phyloP scores from a whole-genome alignment of 2,888 invertebrate species.

The Eristalinus sepulchralis region DNA sequence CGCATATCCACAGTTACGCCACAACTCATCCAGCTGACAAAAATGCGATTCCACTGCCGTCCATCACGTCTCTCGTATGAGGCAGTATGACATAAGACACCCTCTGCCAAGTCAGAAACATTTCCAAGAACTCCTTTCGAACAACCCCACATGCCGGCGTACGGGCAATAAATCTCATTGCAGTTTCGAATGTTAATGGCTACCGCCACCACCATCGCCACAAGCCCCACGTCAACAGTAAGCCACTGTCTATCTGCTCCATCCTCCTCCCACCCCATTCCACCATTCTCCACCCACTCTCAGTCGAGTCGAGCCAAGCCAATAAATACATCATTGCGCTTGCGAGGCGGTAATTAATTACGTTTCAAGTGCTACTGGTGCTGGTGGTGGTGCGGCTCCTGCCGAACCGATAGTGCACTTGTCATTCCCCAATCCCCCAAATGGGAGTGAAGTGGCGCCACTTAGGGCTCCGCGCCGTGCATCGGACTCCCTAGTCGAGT shows the following conservation, averaged over 20 bases:
- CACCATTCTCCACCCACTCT: background rate
- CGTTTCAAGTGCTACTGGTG: slow-evolving; percentile 46
- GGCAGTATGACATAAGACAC: background rate
- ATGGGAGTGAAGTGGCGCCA: slow-evolving; percentile 53
- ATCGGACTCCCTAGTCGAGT: slow-evolving; percentile 16
- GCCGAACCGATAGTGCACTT: slow-evolving; percentile 31
- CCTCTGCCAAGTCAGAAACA: slow-evolving; percentile 7
- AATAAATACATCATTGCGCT: slow-evolving; percentile 66
- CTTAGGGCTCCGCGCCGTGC: slow-evolving; percentile 36
- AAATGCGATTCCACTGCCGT: background rate
- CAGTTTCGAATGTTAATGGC: slow-evolving; percentile 40
- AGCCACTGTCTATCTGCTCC: slow-evolving; percentile 17
- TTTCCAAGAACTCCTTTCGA: background rate
- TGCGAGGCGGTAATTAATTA: slow-evolving; percentile 59
- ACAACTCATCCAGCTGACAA: background rate
- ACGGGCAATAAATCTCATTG: slow-evolving; percentile 34
- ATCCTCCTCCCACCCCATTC: background rate
- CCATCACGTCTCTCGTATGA: background rate
- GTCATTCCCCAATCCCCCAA: slow-evolving; percentile 19
- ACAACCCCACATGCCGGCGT: background rate
- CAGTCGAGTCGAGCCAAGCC: slow-evolving; percentile 19
- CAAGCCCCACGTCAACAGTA: slow-evolving; percentile 51
- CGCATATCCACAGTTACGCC: background rate
- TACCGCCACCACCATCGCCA: background rate
- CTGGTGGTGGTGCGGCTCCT: background rate